Evolutionary conservation across 2,797 vertebrate genomes (phyloP).

Genomic region (Hemibagrus guttatus): DNA sequence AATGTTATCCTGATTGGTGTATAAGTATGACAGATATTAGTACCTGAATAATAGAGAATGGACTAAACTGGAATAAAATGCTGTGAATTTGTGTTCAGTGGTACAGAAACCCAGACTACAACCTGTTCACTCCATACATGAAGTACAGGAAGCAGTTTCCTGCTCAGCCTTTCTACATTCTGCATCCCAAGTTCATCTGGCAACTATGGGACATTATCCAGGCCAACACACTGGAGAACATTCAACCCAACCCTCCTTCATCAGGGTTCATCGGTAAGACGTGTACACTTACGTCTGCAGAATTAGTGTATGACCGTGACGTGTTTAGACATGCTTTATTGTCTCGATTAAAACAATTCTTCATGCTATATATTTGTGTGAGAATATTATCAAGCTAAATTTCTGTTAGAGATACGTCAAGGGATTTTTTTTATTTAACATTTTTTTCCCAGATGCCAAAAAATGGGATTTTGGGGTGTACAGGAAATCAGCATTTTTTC

Average conservation of each 20-base stretch:
- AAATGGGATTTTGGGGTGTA: no score
- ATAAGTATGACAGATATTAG: not conserved
- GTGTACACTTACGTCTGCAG: not conserved
- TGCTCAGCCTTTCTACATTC: constrained; percentile 91
- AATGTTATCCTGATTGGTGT: not conserved
- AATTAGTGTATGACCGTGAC: not conserved
- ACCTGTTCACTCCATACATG: constrained; percentile 91
- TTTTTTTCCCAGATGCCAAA: no score
- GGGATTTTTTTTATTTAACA: no score
- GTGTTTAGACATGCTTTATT: not conserved
- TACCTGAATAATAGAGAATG: not conserved
- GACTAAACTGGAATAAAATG: not conserved
- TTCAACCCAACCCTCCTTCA: constrained; percentile 97
- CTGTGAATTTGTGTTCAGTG: constrained; percentile 74
- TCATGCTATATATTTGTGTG: not conserved
- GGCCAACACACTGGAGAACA: constrained; percentile 91
- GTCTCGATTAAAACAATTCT: not conserved
- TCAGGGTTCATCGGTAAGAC: constrained; percentile 95
- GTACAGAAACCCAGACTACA: constrained; percentile 95
- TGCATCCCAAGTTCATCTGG: constrained; percentile 96
- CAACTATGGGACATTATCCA: constrained; percentile 97
- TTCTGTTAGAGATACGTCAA: not conserved
- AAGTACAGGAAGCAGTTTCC: constrained; percentile 86
- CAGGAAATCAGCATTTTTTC: no score
- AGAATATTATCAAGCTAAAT: not conserved